phyloP scores from a whole-genome alignment of 2,797 vertebrate species.

The Neoniphon sammara region DNA sequence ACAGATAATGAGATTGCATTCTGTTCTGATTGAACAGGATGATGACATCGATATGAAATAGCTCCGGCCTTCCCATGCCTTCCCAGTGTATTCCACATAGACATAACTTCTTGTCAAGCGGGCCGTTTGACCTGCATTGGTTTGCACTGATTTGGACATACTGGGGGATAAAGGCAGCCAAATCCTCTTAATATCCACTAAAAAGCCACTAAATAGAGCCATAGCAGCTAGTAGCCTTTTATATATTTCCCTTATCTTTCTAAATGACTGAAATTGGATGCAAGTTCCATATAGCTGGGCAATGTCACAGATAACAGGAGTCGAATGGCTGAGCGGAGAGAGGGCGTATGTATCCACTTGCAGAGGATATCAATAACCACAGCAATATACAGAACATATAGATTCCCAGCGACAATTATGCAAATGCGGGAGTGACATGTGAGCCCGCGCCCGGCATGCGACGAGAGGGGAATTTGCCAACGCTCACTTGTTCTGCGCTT shows the following conservation, averaged over 20 bases:
- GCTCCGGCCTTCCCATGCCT: constrained; percentile 56
- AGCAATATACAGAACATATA: constrained; percentile 35
- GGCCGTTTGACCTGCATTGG: constrained; percentile 63
- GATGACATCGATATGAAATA: constrained; percentile 79
- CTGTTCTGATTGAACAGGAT: constrained; percentile 69
- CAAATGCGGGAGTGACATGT: constrained; percentile 60
- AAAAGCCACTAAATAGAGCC: not conserved
- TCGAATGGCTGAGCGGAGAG: constrained; percentile 14
- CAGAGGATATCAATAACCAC: constrained; percentile 27
- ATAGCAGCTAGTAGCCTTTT: constrained; percentile 6
- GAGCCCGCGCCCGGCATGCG: constrained; percentile 47
- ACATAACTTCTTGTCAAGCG: constrained; percentile 51
- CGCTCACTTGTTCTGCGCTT: constrained; percentile 37
- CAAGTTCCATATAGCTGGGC: constrained; percentile 41
- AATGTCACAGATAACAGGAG: constrained; percentile 44
- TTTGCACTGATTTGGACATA: constrained; percentile 45
- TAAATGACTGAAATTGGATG: constrained; percentile 28
- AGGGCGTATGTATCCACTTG: constrained; percentile 30
- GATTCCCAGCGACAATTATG: constrained; percentile 59
- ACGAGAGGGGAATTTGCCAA: constrained; percentile 61
- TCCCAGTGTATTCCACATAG: constrained; percentile 35
- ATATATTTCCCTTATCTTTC: constrained; percentile 19
- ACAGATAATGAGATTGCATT: constrained; percentile 72
- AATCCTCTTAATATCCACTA: constrained; percentile 6
- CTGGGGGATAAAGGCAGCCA: constrained; percentile 33